These are phyloP conservation scores for Uloborus plumipes DNA, from an alignment of 2,888 invertebrate species.

Conservation along the genomic window DNA sequence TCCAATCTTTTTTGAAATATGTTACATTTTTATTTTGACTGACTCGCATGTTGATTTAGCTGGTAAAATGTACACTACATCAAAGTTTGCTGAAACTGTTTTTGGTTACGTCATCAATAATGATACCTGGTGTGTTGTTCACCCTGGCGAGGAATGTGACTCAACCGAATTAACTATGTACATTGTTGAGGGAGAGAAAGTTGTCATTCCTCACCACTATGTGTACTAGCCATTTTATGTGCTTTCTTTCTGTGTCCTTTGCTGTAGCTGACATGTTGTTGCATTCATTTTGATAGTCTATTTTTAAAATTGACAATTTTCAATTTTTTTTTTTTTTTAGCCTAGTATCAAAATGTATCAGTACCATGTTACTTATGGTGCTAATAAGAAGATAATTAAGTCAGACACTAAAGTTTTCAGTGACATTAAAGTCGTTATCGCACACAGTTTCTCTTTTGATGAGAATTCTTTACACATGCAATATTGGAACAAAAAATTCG, in stretches of 20 bases:
- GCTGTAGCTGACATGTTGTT: not conserved
- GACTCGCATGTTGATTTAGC: not conserved
- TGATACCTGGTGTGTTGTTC: not conserved
- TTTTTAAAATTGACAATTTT: not conserved
- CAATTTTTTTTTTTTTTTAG: not conserved
- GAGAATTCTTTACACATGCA: not conserved
- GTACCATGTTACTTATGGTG: not conserved
- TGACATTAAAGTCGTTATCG: not conserved
- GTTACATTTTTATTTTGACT: slow-evolving; percentile 1
- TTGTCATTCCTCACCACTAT: slow-evolving; percentile 1
- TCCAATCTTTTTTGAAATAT: not conserved
- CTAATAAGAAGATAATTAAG: not conserved
- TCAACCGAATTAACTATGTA: not conserved
- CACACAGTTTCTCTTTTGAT: not conserved
- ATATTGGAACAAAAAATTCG: not conserved
- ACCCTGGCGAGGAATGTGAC: not conserved
- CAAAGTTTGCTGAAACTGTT: not conserved
- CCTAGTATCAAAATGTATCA: not conserved
- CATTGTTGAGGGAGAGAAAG: not conserved
- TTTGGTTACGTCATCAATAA: not conserved
- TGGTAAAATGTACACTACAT: not conserved
- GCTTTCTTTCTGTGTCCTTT: not conserved
- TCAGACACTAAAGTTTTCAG: not conserved
- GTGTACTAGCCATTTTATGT: not conserved
- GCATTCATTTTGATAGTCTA: not conserved